Percentiles rank a stretch among this genome's conserved stretches.
Evolutionary conservation across 1,140 invertebrate genomes (phyloP).

Genomic region (Drosophila punjabiensis): DNA sequence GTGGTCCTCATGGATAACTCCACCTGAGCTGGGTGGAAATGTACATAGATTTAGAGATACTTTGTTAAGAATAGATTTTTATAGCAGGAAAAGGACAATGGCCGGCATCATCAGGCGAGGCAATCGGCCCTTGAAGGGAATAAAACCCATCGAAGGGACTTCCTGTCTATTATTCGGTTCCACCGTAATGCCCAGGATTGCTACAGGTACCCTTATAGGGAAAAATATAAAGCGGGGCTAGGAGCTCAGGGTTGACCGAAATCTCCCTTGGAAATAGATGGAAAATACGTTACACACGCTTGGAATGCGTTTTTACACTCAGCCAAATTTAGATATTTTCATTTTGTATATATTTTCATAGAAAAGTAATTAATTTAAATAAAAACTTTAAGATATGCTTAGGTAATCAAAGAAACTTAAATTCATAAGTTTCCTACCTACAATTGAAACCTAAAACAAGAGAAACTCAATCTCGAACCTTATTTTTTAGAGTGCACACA

Average conservation of each 20-base stretch:
- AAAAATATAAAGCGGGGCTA: neutral
- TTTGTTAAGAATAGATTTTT: constrained; percentile 9
- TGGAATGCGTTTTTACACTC: constrained; percentile 38
- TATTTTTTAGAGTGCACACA: constrained; percentile 21
- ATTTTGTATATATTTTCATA: neutral
- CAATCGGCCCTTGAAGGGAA: constrained; percentile 38
- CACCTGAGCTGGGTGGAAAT: constrained; percentile 20
- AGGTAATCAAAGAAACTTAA: neutral
- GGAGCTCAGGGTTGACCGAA: constrained; percentile 43
- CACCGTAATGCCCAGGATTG: constrained; percentile 51
- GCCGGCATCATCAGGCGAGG: constrained; percentile 24
- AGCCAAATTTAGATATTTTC: neutral
- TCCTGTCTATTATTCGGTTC: constrained; percentile 63
- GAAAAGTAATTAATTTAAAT: neutral
- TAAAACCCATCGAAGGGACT: constrained; percentile 47
- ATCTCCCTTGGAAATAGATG: constrained; percentile 41
- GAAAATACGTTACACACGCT: constrained; percentile 66
- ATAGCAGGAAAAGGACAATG: constrained; percentile 30
- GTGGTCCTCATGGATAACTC: constrained; percentile 47
- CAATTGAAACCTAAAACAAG: neutral
- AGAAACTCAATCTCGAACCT: neutral
- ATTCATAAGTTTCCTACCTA: neutral
- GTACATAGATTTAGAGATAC: constrained; percentile 4
- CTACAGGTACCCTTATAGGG: constrained; percentile 55
- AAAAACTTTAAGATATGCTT: neutral